These are phyloP conservation scores for Cotesia glomerata DNA, from an alignment of 1,140 invertebrate species.

Conservation along the genomic window DNA sequence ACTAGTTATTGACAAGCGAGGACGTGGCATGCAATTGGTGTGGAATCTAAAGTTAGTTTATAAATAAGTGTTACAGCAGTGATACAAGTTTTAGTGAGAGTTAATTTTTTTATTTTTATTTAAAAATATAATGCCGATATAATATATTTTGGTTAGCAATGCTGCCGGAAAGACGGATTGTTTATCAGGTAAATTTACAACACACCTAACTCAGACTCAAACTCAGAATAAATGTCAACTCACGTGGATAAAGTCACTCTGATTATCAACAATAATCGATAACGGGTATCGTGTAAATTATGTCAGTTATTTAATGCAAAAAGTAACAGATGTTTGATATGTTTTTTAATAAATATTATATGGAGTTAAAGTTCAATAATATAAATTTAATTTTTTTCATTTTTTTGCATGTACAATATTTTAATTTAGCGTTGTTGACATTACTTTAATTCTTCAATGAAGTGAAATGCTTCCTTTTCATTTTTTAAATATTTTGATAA, in stretches of 20 bases:
- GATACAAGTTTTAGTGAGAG: not conserved
- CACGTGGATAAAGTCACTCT: not conserved
- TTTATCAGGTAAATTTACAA: constrained; percentile 24
- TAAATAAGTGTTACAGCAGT: not conserved
- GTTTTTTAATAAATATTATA: no score
- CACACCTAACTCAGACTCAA: not conserved
- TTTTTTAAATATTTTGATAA: no score
- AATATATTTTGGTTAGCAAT: not conserved
- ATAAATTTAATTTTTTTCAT: no score
- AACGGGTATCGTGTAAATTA: not conserved
- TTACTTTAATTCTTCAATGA: no score
- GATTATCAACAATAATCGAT: constrained; percentile 2
- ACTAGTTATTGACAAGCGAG: not conserved
- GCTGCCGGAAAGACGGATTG: constrained; percentile 23
- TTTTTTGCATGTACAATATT: no score
- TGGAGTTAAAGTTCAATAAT: no score
- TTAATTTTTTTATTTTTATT: not conserved
- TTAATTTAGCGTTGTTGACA: no score
- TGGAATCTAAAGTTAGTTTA: not conserved
- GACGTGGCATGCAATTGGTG: not conserved
- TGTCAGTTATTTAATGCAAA: not conserved
- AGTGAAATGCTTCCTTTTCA: no score
- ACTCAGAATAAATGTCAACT: not conserved
- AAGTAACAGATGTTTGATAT: no score
- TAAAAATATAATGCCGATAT: no score